Evolutionary conservation across 2,888 invertebrate species (phyloP), one percentile per base, ranked within the genome.

Genomic region (Gortyna flavago): DNA sequence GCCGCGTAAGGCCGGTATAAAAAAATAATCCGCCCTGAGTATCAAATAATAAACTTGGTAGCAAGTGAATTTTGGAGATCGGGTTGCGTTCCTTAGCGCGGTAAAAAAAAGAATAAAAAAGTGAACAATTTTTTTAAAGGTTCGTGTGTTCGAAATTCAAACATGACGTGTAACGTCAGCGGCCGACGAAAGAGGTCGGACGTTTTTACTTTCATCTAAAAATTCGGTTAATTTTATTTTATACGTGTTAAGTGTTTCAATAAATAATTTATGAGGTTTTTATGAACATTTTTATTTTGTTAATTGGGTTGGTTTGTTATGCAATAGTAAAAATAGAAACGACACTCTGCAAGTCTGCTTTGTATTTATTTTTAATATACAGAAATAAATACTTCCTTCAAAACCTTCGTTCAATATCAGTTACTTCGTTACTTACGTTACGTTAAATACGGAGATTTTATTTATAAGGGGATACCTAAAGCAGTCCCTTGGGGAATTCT

Each of bases 31-130:
- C 95, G 93, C 91, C 92, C 91, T 91, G 89, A 95, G 96, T 96
- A 96, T 96, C 96, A 95, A 96, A 96, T 96, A 96, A 96, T 96
- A 96, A 96, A 96, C 93, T 96, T 96, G 95, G 96, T 96, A 96
- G 96, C 96, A 96, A 96, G 96, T 96, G 96, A 95, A 96, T 96
- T 96, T 96, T 84, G 92, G 92, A 92, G 95, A 96, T 96, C 96
- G 95, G 95, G 95, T 96, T 96, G 94, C 96, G 89, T 89, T 89
- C 88, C 89, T 89, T 83, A 77, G 86, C 89, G 89, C 91, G 92
- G 71, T 72, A 72, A 81, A 65, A 68, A 61, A 51, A 29, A 35
- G 0, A 57, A 70, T n/a, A 94, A 75, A 94, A 95, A 93, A 89
- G 85, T 89, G 86, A 87, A 88, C 85, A 87, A 82, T 87, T 91